Evolutionary conservation across 2,888 invertebrate genomes (phyloP), one percentile per base, ranked within the genome.

Genomic region (Dynastes maya): DNA sequence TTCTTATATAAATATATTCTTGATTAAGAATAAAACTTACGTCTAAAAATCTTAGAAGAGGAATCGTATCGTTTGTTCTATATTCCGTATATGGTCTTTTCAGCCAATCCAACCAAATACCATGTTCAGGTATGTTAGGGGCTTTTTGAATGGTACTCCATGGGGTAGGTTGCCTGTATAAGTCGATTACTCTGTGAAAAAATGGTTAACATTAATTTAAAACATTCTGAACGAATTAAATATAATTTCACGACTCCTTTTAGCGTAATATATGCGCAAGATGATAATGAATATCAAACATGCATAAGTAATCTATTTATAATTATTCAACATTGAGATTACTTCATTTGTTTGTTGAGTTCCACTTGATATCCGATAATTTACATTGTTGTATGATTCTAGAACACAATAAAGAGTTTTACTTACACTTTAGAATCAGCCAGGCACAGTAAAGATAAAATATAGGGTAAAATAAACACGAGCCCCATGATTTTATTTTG

Each of bases 11-110:
- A 37, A 37, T 37, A 37, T 37, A 37, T 37, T 37, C 4, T 37
- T 37, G 32, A 5, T 5, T 37, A 11, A 45, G 11, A 45, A 11
- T 11, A 45, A 45, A 80, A 86, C 88, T 87, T 86, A 89, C 89
- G 83, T 89, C 88, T 71, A 89, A 80, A 83, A 85, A 89, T 83
- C 88, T 85, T 72, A 86, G 87, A 3, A 89, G 81, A 58, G 88
- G 86, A 64, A 89, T 84, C 0, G 89, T 86, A 83, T 89, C 89
- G 82, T 88, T 89, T 16, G 82, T 85, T 63, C 81, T 74, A 67
- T 81, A 80, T 2, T 84, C 82, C 51, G 79, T 81, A 70, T 78
- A 76, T 11, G 76, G 79, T 22, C 77, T 79, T 67, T 80, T 81
- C 3, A 83, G 51, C 81, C 81, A 82, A 49, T 84, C 77, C 67